Conservation (phyloP, 2,888 invertebrate genomes). For the Microchrysa polita region DNA sequence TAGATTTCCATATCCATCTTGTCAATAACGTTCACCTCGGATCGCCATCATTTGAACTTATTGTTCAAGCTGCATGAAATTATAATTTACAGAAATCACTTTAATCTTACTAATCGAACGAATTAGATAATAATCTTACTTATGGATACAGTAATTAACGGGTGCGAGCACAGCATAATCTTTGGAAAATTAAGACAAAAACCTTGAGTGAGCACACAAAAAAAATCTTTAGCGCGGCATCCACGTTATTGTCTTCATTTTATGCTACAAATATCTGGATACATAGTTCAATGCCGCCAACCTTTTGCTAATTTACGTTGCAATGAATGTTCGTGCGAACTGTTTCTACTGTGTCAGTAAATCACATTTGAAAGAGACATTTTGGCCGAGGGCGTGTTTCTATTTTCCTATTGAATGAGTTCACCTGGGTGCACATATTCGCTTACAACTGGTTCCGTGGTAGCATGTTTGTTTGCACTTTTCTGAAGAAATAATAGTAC, state of each 20-base stretch:
- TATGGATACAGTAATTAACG: no score
- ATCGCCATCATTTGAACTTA: not conserved
- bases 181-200: conserved; percentile 14
- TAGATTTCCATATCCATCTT: no score
- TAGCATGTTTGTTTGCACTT: conserved; percentile 33
- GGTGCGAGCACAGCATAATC: not conserved
- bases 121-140: no score
- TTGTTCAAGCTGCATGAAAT: not conserved
- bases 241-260: conserved; percentile 5
- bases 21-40: no score
- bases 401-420: conserved; percentile 5
- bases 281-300: conserved; percentile 38
- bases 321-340: not conserved
- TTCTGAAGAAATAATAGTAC: conserved; percentile 19
- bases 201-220: conserved; percentile 22
- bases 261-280: conserved; percentile 26
- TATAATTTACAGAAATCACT: no score
- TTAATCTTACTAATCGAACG: no score
- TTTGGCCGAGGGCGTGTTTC: conserved; percentile 28
- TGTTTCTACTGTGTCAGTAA: conserved; percentile 3
- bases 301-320: conserved; percentile 22
- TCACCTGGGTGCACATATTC: conserved; percentile 2
- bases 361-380: conserved; percentile 21
- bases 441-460: not conserved
- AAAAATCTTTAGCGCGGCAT: not conserved